Evolutionary conservation across 2,888 invertebrate species (phyloP).

Genomic region (Xestia sexstrigata): DNA sequence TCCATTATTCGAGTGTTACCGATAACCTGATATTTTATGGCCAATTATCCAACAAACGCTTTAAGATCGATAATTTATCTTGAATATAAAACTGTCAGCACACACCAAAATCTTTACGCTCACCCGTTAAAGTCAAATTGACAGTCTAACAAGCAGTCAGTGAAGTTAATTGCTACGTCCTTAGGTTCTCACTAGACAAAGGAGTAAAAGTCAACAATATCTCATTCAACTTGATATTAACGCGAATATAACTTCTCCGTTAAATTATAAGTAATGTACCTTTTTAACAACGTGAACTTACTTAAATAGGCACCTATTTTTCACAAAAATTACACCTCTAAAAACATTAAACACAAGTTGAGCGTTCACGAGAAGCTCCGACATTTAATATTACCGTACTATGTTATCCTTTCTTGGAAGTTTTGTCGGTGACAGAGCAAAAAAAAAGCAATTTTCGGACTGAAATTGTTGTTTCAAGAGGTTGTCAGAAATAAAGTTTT

Average conservation of each 20-base stretch:
- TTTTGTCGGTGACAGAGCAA: slow-evolving; percentile 63
- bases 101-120: neutral
- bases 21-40: slow-evolving; percentile 26
- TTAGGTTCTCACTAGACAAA: slow-evolving; percentile 22
- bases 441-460: slow-evolving; percentile 71
- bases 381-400: slow-evolving; percentile 70
- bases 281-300: slow-evolving; percentile 59
- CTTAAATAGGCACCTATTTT: slow-evolving; percentile 64
- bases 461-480: slow-evolving; percentile 65
- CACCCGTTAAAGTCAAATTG: slow-evolving; percentile 6
- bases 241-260: slow-evolving; percentile 52
- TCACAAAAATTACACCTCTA: slow-evolving; percentile 69
- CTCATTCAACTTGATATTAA: slow-evolving; percentile 44
- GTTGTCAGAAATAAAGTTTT: slow-evolving; percentile 69
- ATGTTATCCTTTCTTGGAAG: slow-evolving; percentile 62
- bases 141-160: slow-evolving; percentile 14
- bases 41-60: slow-evolving; percentile 16
- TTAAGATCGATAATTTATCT: slow-evolving; percentile 8
- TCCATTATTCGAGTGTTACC: slow-evolving; percentile 28
- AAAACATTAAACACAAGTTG: slow-evolving; percentile 69
- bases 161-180: slow-evolving; percentile 9
- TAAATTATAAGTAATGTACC: slow-evolving; percentile 63
- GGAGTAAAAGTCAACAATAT: slow-evolving; percentile 23
- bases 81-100: slow-evolving; percentile 1
- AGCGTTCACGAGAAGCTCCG: slow-evolving; percentile 52